Conservation (phyloP, 2,113 vertebrate genomes). For the Sitta europaea region DNA sequence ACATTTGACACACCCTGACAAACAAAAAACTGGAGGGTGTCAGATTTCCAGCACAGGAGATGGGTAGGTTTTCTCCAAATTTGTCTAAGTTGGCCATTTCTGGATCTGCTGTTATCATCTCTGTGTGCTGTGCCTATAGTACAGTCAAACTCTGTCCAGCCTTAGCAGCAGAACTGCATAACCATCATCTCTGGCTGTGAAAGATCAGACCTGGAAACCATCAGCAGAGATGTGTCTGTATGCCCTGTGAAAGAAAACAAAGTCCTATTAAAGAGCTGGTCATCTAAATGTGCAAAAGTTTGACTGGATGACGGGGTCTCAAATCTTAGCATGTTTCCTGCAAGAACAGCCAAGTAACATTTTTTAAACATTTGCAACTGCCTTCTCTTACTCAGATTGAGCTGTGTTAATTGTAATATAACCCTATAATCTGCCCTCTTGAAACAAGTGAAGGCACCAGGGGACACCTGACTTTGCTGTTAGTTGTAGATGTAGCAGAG, state of each 20-base stretch:
- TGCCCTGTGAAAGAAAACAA: not conserved
- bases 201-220: not conserved
- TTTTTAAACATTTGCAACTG: not conserved
- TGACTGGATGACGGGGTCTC: not conserved
- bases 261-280: not conserved
- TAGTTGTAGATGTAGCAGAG: not conserved
- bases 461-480: not conserved
- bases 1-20: too few relatives aligned
- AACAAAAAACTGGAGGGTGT: not conserved
- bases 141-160: not conserved
- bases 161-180: not conserved
- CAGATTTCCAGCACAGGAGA: not conserved
- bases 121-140: not conserved
- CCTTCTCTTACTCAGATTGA: not conserved
- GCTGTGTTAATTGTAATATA: not conserved
- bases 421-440: not conserved
- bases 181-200: not conserved
- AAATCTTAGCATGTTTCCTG: not conserved
- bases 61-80: not conserved
- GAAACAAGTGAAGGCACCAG: not conserved
- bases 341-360: not conserved
- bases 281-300: not conserved
- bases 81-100: not conserved
- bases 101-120: not conserved
- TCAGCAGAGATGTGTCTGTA: not conserved